Conservation (phyloP, 2,888 invertebrate species). For the Choreutis nemorana region DNA sequence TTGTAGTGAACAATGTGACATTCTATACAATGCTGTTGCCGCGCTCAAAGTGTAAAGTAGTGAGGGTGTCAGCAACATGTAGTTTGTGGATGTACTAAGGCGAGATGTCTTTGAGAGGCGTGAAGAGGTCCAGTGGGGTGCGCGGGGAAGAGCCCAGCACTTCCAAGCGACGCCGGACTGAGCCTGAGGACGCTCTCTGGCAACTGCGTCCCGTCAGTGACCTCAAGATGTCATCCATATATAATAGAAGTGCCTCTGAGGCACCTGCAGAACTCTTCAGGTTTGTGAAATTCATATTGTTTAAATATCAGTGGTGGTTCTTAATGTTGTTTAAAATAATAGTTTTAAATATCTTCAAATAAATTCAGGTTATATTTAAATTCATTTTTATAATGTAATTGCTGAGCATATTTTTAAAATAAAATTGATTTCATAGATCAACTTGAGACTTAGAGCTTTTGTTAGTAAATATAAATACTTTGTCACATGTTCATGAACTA, state of each 20-base stretch:
- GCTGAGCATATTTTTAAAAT: too few relatives aligned
- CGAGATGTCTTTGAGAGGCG: slow-evolving; percentile 60
- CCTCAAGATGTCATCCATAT: slow-evolving; percentile 88
- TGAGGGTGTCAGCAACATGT: slow-evolving; percentile 56
- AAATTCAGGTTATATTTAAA: too few relatives aligned
- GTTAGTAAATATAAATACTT: too few relatives aligned
- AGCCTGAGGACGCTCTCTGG: slow-evolving; percentile 69
- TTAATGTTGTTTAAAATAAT: too few relatives aligned
- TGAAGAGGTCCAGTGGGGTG: slow-evolving; percentile 50
- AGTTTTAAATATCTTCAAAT: too few relatives aligned
- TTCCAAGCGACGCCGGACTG: slow-evolving; percentile 53
- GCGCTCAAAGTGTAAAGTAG: slow-evolving; percentile 58
- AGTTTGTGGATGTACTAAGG: slow-evolving; percentile 41
- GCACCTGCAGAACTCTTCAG: slow-evolving; percentile 85
- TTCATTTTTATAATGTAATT: too few relatives aligned
- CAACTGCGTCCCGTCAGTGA: slow-evolving; percentile 85
- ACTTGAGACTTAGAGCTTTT: too few relatives aligned
- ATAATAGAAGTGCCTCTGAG: slow-evolving; percentile 82
- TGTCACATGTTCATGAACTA: too few relatives aligned
- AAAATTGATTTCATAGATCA: too few relatives aligned
- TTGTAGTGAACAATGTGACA: slow-evolving; percentile 58
- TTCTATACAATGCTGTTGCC: slow-evolving; percentile 59
- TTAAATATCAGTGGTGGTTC: too few relatives aligned
- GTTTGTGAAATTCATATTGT: too few relatives aligned
- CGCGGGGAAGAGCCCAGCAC: slow-evolving; percentile 49